phyloP scores from a whole-genome alignment of 2,113 vertebrate genomes.

The western clawed frog (Xenopus tropicalis) region UCB_Xtro_10.0 CM004446.2:79163501-79164000 shows the following conservation, averaged over 20 bases:
- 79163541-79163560: no score
- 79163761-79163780: conserved; percentile 53
- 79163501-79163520: no score
- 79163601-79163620: conserved; percentile 52
- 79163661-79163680: conserved; percentile 38
- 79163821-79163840: conserved; percentile 46
- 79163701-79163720: conserved; percentile 39
- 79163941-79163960: conserved; percentile 62
- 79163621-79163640: conserved; percentile 58
- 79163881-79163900: conserved; percentile 50
- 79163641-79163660: conserved; percentile 50
- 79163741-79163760: conserved; percentile 54
- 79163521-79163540: no score
- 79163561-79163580: conserved; percentile 24
- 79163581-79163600: conserved; percentile 43
- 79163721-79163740: conserved; percentile 42
- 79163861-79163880: conserved; percentile 49
- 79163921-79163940: conserved; percentile 58
- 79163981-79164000: conserved; percentile 63
- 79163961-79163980: conserved; percentile 58
- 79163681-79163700: conserved; percentile 54
- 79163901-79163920: conserved; percentile 56
- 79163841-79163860: conserved; percentile 45
- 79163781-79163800: conserved; percentile 40
- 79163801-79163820: conserved; percentile 51